These are phyloP conservation scores for Opisthograptis luteolata DNA, from an alignment of 2,888 invertebrate species.

Conservation along the genomic window DNA sequence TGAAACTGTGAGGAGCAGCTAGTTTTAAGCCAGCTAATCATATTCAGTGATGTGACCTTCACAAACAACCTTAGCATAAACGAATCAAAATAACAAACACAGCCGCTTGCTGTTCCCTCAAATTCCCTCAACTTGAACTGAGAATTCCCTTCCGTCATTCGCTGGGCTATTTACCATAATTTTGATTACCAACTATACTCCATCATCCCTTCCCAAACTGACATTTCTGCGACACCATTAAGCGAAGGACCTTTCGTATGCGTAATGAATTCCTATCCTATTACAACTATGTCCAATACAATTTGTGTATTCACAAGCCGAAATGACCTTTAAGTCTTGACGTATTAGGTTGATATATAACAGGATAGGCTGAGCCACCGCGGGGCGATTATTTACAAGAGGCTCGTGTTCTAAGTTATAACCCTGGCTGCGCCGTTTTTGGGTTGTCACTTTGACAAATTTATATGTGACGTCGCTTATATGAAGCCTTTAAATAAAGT, in stretches of 20 bases:
- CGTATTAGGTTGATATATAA: slow-evolving; percentile 37
- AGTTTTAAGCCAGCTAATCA: neutral
- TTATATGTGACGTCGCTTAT: slow-evolving; percentile 56
- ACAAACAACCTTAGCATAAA: slow-evolving; percentile 2
- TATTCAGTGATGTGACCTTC: slow-evolving; percentile 1
- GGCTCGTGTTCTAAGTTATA: slow-evolving; percentile 56
- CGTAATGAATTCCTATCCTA: slow-evolving; percentile 65
- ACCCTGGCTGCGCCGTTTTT: slow-evolving; percentile 52
- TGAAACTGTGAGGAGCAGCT: neutral
- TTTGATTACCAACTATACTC: slow-evolving; percentile 31
- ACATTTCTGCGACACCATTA: slow-evolving; percentile 53
- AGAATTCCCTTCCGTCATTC: slow-evolving; percentile 15
- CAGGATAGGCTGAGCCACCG: slow-evolving; percentile 28
- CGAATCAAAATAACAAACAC: slow-evolving; percentile 11
- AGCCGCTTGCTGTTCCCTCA: slow-evolving; percentile 9
- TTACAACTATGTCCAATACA: slow-evolving; percentile 47
- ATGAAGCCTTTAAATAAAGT: slow-evolving; percentile 55
- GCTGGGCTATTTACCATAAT: slow-evolving; percentile 29
- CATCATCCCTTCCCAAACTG: slow-evolving; percentile 39
- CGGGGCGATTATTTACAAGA: slow-evolving; percentile 54
- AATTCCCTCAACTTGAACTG: slow-evolving; percentile 18
- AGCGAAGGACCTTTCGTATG: slow-evolving; percentile 55
- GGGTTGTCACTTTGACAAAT: slow-evolving; percentile 60
- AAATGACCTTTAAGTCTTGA: slow-evolving; percentile 37
- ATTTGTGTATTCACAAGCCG: slow-evolving; percentile 41